Base-by-base conservation (phyloP, 2,113 vertebrate species). In the Ochotona princeps region DNA sequence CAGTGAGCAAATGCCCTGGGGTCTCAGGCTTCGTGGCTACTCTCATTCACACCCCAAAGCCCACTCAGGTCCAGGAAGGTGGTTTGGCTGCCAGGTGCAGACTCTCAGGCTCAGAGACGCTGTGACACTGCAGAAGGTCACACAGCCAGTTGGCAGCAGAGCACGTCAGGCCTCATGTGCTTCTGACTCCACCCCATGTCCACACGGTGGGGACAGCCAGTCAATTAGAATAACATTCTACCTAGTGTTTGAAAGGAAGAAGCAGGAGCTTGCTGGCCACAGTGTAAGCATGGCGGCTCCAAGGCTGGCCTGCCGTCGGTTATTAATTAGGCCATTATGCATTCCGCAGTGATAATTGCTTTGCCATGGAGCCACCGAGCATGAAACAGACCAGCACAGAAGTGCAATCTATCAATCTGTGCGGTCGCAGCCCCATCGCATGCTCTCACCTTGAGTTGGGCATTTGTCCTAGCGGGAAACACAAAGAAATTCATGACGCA, bases 251-350 rank as follows among this genome's bases (percentile, higher is more conserved):
- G 96, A 97, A 97, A 94, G 84, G 74, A 54, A 61, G 92, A 86
- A 63, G 73, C 81, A 90, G 57, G 98, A 98, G 98, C 98, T 98
- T 98, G 98, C 98, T 98, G 98, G 98, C 97, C 98, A 98, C 99
- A 98, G 99, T 98, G 98, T 98, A 99, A 98, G 98, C 98, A 98
- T 97, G 98, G 99, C 99, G 98, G 99, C 99, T 98, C 98, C 98
- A 99, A 99, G 99, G 98, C 99, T 97, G 97, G 96, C 95, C 98
- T 99, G 99, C 99, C 99, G 99, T 99, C 98, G 99, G 99, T 99
- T 99, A 99, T 99, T 99, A 99, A 99, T 99, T 99, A 99, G 99
- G 98, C 99, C 99, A 99, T 99, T 99, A 99, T 98, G 98, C 98
- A 99, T 99, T 99, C 99, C 98, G 96, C 98, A 98, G 99, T 99